Base-by-base conservation (phyloP, 2,113 vertebrate species). In the Pangasianodon hypophthalmus region DNA sequence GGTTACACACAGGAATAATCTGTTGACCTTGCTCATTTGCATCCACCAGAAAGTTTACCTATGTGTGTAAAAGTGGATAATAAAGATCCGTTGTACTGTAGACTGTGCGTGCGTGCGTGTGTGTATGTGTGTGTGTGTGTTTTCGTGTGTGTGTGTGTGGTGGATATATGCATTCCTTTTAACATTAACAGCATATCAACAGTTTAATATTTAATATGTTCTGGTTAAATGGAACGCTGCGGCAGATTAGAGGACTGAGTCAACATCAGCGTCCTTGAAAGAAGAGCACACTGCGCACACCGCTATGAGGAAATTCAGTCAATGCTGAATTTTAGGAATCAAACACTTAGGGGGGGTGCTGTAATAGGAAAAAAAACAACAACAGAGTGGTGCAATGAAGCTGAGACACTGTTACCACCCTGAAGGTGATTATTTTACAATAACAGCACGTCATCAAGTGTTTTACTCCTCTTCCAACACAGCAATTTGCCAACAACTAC, bases 201-300 rank as follows among this genome's bases (percentile, higher is more conserved):
- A 26, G 89, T 85, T 88, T 86, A 58, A 81, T 84, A 88, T 91
- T 91, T 54, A 69, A 87, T 90, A 90, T 81, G 85, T 79, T 14
- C 87, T 32, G 83, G 69, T 58, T 73, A 79, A 84, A 44, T 69
- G 81, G 64, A 75, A 64, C 26, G 32, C 73, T 82, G 26, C 26
- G 37, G 46, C 44, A 89, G 88, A 86, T 89, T 86, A 80, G 58
- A 79, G 67, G 67, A 79, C 84, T 71, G 48, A 85, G 80, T 90
- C 88, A 92, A 89, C 56, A 90, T 41, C 50, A 52, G 56, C 84
- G 88, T 56, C 88, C 89, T 90, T 92, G 87, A 90, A 62, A 69
- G 11, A 62, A 85, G 89, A 82, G 32, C 86, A 77, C 32, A 86
- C 50, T 10, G 29, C 46, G 54, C 62, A 83, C 41, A 26, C 54